phyloP scores from a whole-genome alignment of 64 coral and sea anemone species.

The Dendrophyllia cribrosa region DNA sequence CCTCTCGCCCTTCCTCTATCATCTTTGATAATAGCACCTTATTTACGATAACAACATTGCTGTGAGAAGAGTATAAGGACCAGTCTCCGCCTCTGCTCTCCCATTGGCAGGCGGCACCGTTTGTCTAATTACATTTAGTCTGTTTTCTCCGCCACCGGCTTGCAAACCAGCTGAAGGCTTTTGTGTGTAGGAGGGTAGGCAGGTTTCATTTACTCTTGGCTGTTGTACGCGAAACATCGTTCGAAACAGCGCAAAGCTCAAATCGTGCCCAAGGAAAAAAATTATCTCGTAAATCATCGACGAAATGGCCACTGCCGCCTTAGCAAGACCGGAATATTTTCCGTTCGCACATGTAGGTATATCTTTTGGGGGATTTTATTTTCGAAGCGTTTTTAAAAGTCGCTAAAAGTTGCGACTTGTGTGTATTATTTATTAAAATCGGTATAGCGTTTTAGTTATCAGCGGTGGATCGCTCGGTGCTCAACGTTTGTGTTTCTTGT shows the following conservation, averaged over 20 bases:
- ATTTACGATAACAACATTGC: conserved; percentile 99
- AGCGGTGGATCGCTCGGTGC: background rate
- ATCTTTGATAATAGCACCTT: conserved; percentile 99
- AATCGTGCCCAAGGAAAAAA: conserved; percentile 29
- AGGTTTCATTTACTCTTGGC: conserved; percentile 88
- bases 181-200: conserved; percentile 57
- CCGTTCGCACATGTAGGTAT: conserved; percentile 94
- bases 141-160: conserved; percentile 97
- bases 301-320: conserved; percentile 83
- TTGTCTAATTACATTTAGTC: conserved; percentile 99
- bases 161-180: conserved; percentile 94
- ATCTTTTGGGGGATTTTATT: conserved; percentile 2
- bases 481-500: conserved; percentile 8
- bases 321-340: conserved; percentile 94
- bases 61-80: conserved; percentile 96
- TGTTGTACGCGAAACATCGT: conserved; percentile 52
- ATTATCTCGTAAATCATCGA: background rate
- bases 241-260: conserved; percentile 39
- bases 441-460: conserved; percentile 35
- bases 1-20: conserved; percentile 97
- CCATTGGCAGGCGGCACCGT: conserved; percentile 98
- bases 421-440: conserved; percentile 82
- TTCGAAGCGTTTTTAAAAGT: conserved; percentile 47
- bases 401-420: conserved; percentile 63
- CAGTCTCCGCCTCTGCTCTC: conserved; percentile 90